Conservation (phyloP, 2,113 vertebrate species). For the Ciconia maguari region DNA sequence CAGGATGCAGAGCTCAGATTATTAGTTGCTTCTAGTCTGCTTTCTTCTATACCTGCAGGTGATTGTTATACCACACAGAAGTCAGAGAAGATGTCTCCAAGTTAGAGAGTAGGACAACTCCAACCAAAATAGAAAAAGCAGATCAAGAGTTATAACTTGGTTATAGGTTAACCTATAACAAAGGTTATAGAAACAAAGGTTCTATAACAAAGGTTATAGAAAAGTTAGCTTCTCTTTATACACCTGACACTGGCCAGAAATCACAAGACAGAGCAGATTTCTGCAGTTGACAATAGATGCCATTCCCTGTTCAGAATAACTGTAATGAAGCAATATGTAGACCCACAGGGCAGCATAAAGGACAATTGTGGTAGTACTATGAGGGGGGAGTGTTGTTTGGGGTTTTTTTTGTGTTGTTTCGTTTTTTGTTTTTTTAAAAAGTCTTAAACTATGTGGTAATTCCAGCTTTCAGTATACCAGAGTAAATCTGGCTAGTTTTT, state of each 20-base stretch:
- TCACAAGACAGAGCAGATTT: background rate
- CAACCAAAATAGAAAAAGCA: background rate
- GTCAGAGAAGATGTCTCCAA: background rate
- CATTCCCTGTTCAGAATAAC: background rate
- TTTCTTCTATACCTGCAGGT: background rate
- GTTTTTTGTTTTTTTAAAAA: too few species aligned
- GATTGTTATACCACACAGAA: background rate
- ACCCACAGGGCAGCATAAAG: background rate
- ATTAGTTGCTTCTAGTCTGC: background rate
- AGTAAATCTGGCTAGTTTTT: background rate
- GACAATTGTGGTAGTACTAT: background rate
- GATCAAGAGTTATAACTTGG: background rate
- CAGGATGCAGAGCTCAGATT: background rate
- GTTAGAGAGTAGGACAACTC: background rate
- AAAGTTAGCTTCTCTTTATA: background rate
- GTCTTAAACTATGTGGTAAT: background rate
- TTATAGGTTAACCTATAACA: too few species aligned
- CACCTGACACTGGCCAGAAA: background rate
- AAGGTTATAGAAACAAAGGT: too few species aligned
- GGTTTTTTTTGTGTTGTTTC: background rate
- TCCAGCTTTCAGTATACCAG: background rate
- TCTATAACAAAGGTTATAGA: background rate
- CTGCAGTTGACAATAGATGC: background rate
- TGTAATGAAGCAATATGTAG: background rate
- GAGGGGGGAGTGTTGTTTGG: background rate